Base-by-base conservation (phyloP, 2,113 vertebrate species). In the Atractosteus spatula region DNA sequence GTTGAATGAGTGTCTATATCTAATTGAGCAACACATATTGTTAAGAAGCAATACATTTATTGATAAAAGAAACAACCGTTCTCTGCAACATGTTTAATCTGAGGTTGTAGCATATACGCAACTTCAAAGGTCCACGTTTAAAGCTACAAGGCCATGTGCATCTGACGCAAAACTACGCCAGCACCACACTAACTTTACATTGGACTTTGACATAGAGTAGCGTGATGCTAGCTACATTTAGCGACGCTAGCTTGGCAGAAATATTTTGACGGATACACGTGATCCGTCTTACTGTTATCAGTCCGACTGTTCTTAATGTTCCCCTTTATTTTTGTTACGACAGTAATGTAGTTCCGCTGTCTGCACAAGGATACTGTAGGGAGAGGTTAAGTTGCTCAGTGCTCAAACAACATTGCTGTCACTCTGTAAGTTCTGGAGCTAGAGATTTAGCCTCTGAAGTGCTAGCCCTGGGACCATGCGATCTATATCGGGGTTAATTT, bases 381-480 rank as follows among this genome's bases (percentile, higher is more conserved):
- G 62, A 29, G 29, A 59, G 44, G 13, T 7, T 57, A 57, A 17
- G 51, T 5, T 8, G 57, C 12, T 59, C 2, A n/a, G 12, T 4
- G 14, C 57, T 13, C 57, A n/a, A 4, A 4, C n/a, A 51, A 51
- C 47, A 51, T 51, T 51, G 29, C 29, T 29, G 47, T 51, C 47
- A 51, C 10, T 7, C 47, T 51, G 47, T 51, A 5, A 5, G 1
- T 10, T 51, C 5, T 3, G 57, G 13, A 59, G 10, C 57, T n/a
- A 14, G 57, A 11, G n/a, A n/a, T 13, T 59, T 6, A 59, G 5
- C 29, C n/a, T 16, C 5, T n/a, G 57, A 55, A 3, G 69, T 41
- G 45, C 8, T 41, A 10, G 51, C 16, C 44, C 12, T 29, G 54
- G 70, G 55, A 88, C 62, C 7, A 91, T 91, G 89, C 88, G 89